Evolutionary conservation across 2,797 vertebrate genomes (phyloP).

Genomic region (Salarias fasciatus): DNA sequence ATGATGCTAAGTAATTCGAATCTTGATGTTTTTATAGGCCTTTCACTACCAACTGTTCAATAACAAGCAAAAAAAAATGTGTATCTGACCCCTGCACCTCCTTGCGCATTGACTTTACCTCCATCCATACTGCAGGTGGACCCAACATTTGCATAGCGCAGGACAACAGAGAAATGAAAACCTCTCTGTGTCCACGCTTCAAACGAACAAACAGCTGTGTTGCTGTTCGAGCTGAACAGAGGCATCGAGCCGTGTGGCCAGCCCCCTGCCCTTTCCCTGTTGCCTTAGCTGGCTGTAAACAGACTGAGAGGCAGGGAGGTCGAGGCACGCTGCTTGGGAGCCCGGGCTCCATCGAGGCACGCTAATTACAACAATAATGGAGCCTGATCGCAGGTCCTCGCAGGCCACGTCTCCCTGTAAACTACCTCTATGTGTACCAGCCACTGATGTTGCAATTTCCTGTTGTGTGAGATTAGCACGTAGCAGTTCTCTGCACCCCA

Average conservation of each 20-base stretch:
- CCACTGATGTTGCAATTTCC: conserved; percentile 63
- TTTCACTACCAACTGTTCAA: conserved; percentile 32
- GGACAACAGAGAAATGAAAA: conserved; percentile 63
- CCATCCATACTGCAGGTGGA: conserved; percentile 38
- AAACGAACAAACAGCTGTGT: conserved; percentile 79
- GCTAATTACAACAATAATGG: conserved; percentile 84
- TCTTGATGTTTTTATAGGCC: conserved; percentile 30
- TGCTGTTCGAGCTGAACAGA: conserved; percentile 58
- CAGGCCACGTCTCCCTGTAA: conserved; percentile 75
- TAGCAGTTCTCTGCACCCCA: conserved; percentile 58
- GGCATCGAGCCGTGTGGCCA: conserved; percentile 61
- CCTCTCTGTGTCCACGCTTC: conserved; percentile 59
- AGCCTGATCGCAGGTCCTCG: conserved; percentile 73
- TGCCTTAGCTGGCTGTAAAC: conserved; percentile 71
- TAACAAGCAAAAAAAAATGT: conserved; percentile 17
- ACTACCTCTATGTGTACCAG: conserved; percentile 59
- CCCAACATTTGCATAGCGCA: conserved; percentile 60
- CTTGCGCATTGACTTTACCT: conserved; percentile 21
- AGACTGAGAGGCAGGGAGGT: conserved; percentile 76
- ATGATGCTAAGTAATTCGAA: not conserved
- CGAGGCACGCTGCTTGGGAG: conserved; percentile 68
- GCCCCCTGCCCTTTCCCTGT: conserved; percentile 68
- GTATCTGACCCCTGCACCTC: conserved; percentile 19
- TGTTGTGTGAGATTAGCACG: conserved; percentile 77
- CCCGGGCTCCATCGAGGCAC: conserved; percentile 59